Conservation (phyloP, 2,888 invertebrate genomes). For the Tanytarsus gracilentus region DNA sequence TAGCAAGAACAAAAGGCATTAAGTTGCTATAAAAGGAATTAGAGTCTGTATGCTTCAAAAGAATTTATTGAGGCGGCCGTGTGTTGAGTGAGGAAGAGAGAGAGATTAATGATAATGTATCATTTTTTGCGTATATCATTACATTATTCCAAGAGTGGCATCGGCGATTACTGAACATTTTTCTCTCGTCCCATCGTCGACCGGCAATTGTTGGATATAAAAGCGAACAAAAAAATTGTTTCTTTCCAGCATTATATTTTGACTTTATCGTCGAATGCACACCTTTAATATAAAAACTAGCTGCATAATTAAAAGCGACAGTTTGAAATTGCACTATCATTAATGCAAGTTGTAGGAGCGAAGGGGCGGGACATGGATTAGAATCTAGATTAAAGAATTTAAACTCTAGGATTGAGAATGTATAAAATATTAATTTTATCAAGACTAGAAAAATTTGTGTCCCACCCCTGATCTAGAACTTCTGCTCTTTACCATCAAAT, state of each 20-base stretch:
- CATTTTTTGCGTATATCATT: slow-evolving; percentile 16
- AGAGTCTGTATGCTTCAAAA: background rate
- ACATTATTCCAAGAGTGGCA: slow-evolving; percentile 4
- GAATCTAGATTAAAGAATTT: no score
- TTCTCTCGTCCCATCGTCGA: background rate
- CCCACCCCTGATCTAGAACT: no score
- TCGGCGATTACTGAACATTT: background rate
- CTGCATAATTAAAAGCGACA: slow-evolving; percentile 21
- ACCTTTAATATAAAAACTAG: background rate
- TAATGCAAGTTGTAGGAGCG: background rate
- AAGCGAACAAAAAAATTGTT: background rate
- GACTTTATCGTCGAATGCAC: background rate
- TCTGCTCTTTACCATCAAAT: no score
- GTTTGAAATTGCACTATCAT: slow-evolving; percentile 18
- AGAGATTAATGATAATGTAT: slow-evolving; percentile 17
- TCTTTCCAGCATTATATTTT: background rate
- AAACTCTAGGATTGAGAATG: no score
- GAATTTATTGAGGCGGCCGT: background rate
- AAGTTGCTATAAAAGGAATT: slow-evolving; percentile 17
- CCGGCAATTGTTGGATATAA: no score
- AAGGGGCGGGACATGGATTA: background rate
- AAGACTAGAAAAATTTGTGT: no score
- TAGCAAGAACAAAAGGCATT: slow-evolving; percentile 17
- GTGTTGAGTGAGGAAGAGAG: background rate
- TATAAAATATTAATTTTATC: no score